phyloP scores from a whole-genome alignment of 2,113 vertebrate species.

The Corythornis madagascariensis region DNA sequence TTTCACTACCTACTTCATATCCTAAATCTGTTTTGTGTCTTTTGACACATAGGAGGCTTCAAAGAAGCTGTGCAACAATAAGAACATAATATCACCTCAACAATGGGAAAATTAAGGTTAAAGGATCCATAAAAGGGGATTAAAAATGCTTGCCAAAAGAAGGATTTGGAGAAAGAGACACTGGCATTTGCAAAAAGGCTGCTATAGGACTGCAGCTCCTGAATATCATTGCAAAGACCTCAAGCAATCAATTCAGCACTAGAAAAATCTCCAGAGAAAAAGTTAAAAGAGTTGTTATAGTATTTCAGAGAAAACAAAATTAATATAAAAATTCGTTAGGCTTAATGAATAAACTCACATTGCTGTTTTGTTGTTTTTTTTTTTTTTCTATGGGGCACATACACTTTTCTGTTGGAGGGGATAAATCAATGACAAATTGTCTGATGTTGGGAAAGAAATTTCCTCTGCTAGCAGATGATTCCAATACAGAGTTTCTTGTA shows the following conservation, averaged over 20 bases:
- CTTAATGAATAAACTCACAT: constrained; percentile 2
- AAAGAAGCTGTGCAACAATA: not conserved
- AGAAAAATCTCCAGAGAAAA: not conserved
- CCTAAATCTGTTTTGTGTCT: not conserved
- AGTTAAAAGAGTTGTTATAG: not conserved
- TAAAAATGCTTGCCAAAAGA: not conserved
- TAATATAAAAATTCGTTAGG: not conserved
- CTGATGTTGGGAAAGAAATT: constrained; percentile 38
- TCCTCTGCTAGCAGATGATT: constrained; percentile 50
- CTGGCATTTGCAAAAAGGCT: not conserved
- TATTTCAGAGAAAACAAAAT: not conserved
- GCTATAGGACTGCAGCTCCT: not conserved
- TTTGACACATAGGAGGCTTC: not conserved
- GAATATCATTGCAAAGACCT: not conserved
- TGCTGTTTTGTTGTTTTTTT: not conserved
- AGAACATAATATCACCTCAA: not conserved
- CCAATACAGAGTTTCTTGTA: constrained; percentile 61
- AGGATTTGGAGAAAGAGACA: not conserved
- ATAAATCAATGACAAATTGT: constrained; percentile 46
- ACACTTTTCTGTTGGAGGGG: constrained; percentile 1
- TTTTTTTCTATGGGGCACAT: not conserved
- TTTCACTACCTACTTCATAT: not conserved
- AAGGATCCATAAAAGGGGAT: not conserved
- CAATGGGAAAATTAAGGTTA: not conserved
- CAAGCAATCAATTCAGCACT: not conserved